Evolutionary conservation across 1,140 invertebrate genomes (phyloP), one percentile per base, ranked within the genome.

Genomic region (Apis laboriosa): DNA sequence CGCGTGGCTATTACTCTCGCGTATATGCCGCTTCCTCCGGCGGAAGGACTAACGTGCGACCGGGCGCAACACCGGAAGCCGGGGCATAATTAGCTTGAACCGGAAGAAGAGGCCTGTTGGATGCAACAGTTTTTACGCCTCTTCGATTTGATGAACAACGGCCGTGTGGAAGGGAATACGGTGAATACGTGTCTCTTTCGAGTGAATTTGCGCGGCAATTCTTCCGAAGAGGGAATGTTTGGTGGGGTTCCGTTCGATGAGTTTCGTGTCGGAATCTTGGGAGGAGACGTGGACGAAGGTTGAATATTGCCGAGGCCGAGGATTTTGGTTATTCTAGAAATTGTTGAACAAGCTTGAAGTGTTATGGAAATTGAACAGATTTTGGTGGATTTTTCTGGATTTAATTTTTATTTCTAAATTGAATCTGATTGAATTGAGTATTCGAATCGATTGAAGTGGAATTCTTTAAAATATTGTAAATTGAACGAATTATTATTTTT

Each of bases 41-140:
- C 64, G 77, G 58, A 72, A 73, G 67, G 55, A 80, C 51, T 53
- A 77, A 61, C 77, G 77, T 53, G 68, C 61, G 60, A 66, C 60
- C n/a, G 34, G 53, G 13, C 28, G 53, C 58, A 21, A 34, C 51
- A 53, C 55, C 72, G 72, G 79, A 81, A 81, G 63, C 17, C 19
- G 11, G 5, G 34, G 17, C 55, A 13, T 81, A 80, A 80, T 80
- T 80, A 81, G 55, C 24, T 43, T 2, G 55, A 58, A 34, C 9
- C 34, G 53, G 15, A 53, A 12, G 21, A 8, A 74, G 15, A 61
- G 61, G 13, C 49, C 7, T 21, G 34, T 17, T 63, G 13, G 9
- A 13, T 8, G 17, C 2, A 17, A 28, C 12, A 12, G 11, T 79
- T 79, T 71, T 71, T 61, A 3, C 55, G 43, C n/a, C 49, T 63